Evolutionary conservation across 2,888 invertebrate species (phyloP).

Genomic region (Drosophila bunnanda): DNA sequence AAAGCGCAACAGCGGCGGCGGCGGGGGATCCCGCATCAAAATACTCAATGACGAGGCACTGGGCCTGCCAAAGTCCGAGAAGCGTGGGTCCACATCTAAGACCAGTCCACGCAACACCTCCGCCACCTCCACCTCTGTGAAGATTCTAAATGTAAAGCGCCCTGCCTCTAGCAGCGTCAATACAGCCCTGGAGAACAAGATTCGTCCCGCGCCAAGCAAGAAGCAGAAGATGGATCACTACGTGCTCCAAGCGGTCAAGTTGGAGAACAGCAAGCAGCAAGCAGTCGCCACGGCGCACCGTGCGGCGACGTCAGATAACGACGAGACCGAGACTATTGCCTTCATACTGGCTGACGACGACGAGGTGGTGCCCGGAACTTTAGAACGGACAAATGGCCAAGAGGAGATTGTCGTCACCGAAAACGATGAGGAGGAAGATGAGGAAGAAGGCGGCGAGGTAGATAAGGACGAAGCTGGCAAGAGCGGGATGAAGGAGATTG

Average conservation of each 20-base stretch:
- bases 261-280: constrained; percentile 63
- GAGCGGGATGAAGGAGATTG: constrained; percentile 76
- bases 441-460: constrained; percentile 56
- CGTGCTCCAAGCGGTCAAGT: constrained; percentile 78
- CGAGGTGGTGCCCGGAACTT: constrained; percentile 45
- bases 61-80: constrained; percentile 42
- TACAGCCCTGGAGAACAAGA: constrained; percentile 61
- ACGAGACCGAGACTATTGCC: constrained; percentile 78
- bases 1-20: constrained; percentile 43
- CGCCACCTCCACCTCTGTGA: constrained; percentile 41
- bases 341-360: constrained; percentile 77
- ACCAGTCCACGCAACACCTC: constrained; percentile 18
- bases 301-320: constrained; percentile 56
- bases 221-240: constrained; percentile 80
- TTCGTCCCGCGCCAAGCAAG: constrained; percentile 58
- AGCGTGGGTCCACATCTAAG: constrained; percentile 40
- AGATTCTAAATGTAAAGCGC: constrained; percentile 68
- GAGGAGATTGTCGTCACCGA: constrained; percentile 64
- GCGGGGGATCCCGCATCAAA: constrained; percentile 52
- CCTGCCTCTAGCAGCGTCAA: constrained; percentile 27
- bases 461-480: constrained; percentile 32
- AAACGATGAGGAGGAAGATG: constrained; percentile 62
- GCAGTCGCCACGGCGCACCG: constrained; percentile 18
- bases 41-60: constrained; percentile 65
- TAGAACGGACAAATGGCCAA: constrained; percentile 38